A percentile compares a stretch with the other conserved stretches of the same genome.
phyloP scores from a whole-genome alignment of 2,888 invertebrate species.

The Apodemia mormo region DNA sequence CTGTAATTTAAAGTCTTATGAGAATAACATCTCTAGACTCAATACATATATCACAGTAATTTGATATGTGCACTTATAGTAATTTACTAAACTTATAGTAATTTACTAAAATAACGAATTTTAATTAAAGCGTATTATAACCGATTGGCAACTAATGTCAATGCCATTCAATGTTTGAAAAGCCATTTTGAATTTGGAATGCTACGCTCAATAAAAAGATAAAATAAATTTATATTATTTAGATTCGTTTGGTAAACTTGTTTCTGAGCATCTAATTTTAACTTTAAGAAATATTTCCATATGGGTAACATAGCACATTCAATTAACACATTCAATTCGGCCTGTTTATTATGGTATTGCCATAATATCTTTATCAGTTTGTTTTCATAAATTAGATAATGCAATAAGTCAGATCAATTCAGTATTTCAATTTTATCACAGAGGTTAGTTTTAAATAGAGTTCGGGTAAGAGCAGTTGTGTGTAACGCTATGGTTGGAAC shows the following conservation, averaged over 20 bases:
- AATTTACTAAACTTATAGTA: neutral
- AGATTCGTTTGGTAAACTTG: neutral
- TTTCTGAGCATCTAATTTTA: neutral
- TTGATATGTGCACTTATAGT: neutral
- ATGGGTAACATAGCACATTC: neutral
- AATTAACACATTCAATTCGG: neutral
- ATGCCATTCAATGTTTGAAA: neutral
- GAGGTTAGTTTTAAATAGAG: slow-evolving; percentile 39
- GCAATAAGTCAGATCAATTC: slow-evolving; percentile 13
- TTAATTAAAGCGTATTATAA: neutral
- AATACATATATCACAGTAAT: slow-evolving; percentile 6
- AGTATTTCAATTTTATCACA: slow-evolving; percentile 14
- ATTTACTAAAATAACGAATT: neutral
- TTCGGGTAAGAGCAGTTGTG: slow-evolving; percentile 44
- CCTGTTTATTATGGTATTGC: neutral
- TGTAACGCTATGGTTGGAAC: slow-evolving; percentile 49
- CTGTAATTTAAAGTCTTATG: slow-evolving; percentile 30
- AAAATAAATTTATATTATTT: neutral
- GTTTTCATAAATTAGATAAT: slow-evolving; percentile 10
- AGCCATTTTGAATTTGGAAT: neutral
- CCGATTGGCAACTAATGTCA: neutral
- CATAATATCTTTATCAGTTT: neutral
- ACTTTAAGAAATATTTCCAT: neutral
- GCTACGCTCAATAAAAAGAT: neutral
- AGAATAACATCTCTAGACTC: slow-evolving; percentile 15